Percentiles rank a stretch among this genome's conserved stretches.
These are phyloP conservation scores for Arrhopalites spinosus DNA, from an alignment of 2,888 invertebrate species.

Conservation along the genomic window DNA sequence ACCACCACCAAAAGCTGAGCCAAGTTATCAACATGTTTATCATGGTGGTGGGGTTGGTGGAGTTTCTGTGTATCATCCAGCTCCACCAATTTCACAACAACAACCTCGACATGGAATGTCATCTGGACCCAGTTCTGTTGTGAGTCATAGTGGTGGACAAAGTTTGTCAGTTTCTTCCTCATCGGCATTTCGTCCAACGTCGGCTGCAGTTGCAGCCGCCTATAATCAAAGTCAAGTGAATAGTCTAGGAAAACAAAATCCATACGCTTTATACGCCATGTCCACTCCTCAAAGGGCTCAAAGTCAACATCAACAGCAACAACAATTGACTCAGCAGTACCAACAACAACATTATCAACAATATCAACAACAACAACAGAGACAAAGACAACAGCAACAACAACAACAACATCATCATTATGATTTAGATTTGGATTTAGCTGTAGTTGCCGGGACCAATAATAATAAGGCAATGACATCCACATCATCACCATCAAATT, in stretches of 20 bases:
- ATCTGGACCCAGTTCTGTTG: background rate
- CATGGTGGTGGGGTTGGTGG: too few species aligned
- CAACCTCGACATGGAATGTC: conserved; percentile 36
- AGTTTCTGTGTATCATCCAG: too few species aligned
- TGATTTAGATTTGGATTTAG: background rate
- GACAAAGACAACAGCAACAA: conserved; percentile 7
- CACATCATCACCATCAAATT: background rate
- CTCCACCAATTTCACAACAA: conserved; percentile 23
- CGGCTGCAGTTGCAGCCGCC: conserved; percentile 7
- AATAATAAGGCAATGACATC: background rate
- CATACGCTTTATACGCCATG: too few species aligned
- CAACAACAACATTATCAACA: conserved; percentile 1
- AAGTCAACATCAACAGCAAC: conserved; percentile 12
- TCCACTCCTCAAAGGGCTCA: background rate
- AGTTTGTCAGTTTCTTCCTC: conserved; percentile 29
- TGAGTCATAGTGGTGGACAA: background rate
- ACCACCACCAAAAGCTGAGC: conserved; percentile 20
- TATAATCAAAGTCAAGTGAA: conserved; percentile 8
- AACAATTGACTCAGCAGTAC: conserved; percentile 16
- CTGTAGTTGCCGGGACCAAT: background rate
- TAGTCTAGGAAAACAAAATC: too few species aligned
- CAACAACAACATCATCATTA: conserved; percentile 13
- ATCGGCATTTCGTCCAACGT: conserved; percentile 33
- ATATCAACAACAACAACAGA: background rate
- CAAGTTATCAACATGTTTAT: background rate